phyloP scores from a whole-genome alignment of 2,797 vertebrate genomes.

The Poecilia velifera region DNA sequence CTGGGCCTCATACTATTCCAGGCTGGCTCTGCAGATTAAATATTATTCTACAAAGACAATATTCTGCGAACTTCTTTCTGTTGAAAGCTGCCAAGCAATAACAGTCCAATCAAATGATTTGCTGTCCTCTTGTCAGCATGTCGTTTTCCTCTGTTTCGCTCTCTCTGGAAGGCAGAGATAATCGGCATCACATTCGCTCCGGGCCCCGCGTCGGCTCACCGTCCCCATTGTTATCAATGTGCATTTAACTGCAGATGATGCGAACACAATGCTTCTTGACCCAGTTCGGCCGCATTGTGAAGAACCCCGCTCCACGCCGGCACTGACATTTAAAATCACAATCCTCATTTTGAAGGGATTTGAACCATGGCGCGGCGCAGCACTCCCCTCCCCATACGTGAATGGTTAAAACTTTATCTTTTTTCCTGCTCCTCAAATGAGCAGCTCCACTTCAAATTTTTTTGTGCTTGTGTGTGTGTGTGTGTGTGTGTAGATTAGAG shows the following conservation, averaged over 20 bases:
- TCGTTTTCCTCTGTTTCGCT: neutral
- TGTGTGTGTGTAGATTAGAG: slow-evolving; percentile 2
- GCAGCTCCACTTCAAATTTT: slow-evolving; percentile 9
- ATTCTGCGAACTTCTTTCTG: neutral
- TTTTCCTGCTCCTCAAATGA: slow-evolving; percentile 16
- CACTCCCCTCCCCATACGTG: slow-evolving; percentile 23
- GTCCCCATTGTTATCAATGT: slow-evolving; percentile 36
- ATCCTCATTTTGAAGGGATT: slow-evolving; percentile 53
- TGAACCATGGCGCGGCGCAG: slow-evolving; percentile 44
- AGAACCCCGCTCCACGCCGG: slow-evolving; percentile 36
- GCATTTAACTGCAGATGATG: slow-evolving; percentile 46
- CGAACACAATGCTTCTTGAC: slow-evolving; percentile 59
- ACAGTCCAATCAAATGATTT: neutral
- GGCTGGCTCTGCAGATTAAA: neutral
- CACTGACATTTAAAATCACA: slow-evolving; percentile 69
- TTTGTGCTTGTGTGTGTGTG: too few species aligned
- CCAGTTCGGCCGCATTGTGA: slow-evolving; percentile 51
- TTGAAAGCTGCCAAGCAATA: slow-evolving; percentile 5
- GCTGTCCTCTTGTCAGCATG: slow-evolving; percentile 2
- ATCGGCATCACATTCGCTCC: slow-evolving; percentile 8
- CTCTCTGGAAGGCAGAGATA: slow-evolving; percentile 14
- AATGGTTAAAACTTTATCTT: slow-evolving; percentile 29
- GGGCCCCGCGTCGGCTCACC: neutral
- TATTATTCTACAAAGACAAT: slow-evolving; percentile 13
- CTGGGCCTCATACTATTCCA: neutral